Conservation (phyloP, 2,888 invertebrate genomes). For the Silvanus unidentatus region DNA sequence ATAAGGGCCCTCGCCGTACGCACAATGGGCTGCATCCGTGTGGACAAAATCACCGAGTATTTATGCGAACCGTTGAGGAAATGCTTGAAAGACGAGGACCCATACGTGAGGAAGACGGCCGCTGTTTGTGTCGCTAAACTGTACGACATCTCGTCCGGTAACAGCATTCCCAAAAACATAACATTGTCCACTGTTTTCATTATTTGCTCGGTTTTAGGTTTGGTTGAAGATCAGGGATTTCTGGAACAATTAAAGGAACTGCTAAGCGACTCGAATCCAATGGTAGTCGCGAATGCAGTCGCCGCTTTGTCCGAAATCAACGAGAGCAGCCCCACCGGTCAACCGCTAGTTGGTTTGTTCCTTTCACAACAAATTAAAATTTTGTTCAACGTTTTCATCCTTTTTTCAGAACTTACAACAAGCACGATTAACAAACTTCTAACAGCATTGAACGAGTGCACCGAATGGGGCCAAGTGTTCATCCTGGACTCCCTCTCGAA, state of each 20-base stretch:
- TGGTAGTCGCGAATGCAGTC: constrained; percentile 99
- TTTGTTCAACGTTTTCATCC: too few species aligned
- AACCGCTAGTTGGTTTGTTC: constrained; percentile 71
- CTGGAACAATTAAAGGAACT: constrained; percentile 94
- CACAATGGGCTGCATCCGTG: constrained; percentile 99
- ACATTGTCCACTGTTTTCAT: too few species aligned
- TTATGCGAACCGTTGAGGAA: constrained; percentile 95
- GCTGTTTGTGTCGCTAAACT: constrained; percentile 99
- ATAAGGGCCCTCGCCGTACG: constrained; percentile 97
- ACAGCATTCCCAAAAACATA: too few species aligned
- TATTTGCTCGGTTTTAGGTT: constrained; percentile 26
- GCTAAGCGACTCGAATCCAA: constrained; percentile 97
- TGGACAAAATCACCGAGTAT: constrained; percentile 99
- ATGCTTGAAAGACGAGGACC: constrained; percentile 92
- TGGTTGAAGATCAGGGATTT: constrained; percentile 82
- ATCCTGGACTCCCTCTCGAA: constrained; percentile 96
- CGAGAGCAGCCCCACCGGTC: constrained; percentile 93
- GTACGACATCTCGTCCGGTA: constrained; percentile 84
- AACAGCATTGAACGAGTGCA: constrained; percentile 98
- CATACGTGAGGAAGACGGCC: constrained; percentile 96
- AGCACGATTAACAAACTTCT: constrained; percentile 96
- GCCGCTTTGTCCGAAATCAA: constrained; percentile 98
- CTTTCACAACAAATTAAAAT: neutral
- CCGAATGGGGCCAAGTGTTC: constrained; percentile 99
- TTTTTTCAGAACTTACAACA: constrained; percentile 78